phyloP scores from a whole-genome alignment of 2,797 vertebrate genomes.

The Lepus townsendii region DNA sequence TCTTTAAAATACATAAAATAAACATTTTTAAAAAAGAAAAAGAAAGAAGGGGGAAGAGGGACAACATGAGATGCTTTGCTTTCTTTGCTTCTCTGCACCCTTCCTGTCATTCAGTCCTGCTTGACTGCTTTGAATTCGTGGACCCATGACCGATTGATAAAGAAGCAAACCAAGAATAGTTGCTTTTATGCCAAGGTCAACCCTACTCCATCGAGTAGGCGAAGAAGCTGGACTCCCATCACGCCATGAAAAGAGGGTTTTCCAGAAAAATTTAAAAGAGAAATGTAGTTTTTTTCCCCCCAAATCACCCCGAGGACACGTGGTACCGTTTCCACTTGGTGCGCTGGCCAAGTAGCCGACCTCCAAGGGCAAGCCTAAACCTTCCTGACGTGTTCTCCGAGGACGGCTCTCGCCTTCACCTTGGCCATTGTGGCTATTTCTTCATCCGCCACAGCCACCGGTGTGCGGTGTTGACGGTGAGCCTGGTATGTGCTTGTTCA shows the following conservation, averaged over 20 bases:
- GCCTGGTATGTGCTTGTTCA: conserved; percentile 67
- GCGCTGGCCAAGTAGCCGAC: not conserved
- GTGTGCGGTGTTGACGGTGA: conserved; percentile 49
- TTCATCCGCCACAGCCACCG: conserved; percentile 2
- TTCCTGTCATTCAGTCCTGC: not conserved
- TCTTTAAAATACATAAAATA: no score
- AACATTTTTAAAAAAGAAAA: not conserved
- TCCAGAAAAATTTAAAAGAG: conserved; percentile 57
- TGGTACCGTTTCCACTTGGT: not conserved
- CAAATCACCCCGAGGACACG: not conserved
- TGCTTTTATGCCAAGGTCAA: not conserved
- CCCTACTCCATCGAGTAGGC: not conserved
- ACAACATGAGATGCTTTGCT: not conserved
- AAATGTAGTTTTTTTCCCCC: conserved; percentile 40
- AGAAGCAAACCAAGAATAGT: not conserved
- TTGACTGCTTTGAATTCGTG: not conserved
- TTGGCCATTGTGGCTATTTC: conserved; percentile 55
- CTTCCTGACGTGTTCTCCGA: conserved; percentile 48
- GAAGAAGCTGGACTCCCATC: not conserved
- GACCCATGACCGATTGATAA: not conserved
- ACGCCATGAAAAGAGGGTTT: not conserved
- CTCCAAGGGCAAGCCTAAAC: not conserved
- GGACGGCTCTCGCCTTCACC: not conserved
- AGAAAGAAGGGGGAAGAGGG: not conserved
- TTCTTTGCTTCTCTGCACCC: not conserved